These are phyloP conservation scores for Oryzias melastigma DNA, from an alignment of 2,113 vertebrate species.

Conservation along the genomic window DNA sequence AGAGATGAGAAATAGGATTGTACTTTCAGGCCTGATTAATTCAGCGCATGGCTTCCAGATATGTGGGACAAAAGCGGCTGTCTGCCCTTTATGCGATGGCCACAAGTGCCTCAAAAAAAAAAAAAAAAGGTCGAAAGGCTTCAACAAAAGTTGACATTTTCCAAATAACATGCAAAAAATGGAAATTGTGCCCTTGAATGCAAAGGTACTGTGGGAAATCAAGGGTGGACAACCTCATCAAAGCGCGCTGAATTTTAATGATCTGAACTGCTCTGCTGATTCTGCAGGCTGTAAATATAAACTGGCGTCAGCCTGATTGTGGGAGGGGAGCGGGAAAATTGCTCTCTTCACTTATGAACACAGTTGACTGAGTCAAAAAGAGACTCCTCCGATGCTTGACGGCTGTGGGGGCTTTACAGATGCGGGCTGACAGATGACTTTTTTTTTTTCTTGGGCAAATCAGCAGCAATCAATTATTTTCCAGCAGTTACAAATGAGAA, in stretches of 20 bases:
- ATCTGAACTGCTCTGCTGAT: constrained; percentile 64
- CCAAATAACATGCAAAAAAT: constrained; percentile 60
- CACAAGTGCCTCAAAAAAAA: constrained; percentile 57
- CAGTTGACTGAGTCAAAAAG: constrained; percentile 21
- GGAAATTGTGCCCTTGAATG: constrained; percentile 67
- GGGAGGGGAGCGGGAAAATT: constrained; percentile 24
- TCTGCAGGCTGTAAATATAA: constrained; percentile 65
- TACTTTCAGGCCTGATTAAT: constrained; percentile 50
- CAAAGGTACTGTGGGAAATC: constrained; percentile 52
- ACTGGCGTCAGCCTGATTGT: constrained; percentile 38
- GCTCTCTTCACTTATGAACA: constrained; percentile 34
- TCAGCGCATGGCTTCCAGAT: constrained; percentile 36
- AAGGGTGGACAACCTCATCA: constrained; percentile 57
- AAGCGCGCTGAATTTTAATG: constrained; percentile 64
- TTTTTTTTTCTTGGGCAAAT: too few species aligned
- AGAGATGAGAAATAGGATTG: constrained; percentile 30
- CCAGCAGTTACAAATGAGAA: too few species aligned
- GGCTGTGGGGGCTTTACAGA: not conserved
- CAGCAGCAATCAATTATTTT: too few species aligned
- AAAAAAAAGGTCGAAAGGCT: constrained; percentile 59
- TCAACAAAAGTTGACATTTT: constrained; percentile 56
- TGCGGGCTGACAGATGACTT: too few species aligned
- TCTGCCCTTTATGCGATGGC: constrained; percentile 54
- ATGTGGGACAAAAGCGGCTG: constrained; percentile 44
- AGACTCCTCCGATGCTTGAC: not conserved